phyloP scores from a whole-genome alignment of 2,113 vertebrate genomes.

The Coptodon rendalli region DNA sequence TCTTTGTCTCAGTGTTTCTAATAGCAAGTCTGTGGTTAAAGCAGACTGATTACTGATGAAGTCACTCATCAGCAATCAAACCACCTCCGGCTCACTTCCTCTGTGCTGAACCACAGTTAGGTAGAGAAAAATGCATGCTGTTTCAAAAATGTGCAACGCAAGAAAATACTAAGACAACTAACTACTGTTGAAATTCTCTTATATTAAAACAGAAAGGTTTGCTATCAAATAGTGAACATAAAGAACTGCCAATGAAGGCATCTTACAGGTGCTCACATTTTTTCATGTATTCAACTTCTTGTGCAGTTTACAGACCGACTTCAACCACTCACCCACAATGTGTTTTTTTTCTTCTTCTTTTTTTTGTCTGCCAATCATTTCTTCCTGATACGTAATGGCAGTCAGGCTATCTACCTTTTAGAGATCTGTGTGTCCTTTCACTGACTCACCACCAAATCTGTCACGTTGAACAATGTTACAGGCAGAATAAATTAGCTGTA shows the following conservation, averaged over 20 bases:
- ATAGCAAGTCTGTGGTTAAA: not conserved
- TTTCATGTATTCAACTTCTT: rapidly evolving
- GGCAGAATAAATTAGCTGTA: rapidly evolving
- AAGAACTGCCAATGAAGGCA: rapidly evolving
- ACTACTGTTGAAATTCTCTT: rapidly evolving
- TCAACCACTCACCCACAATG: not conserved
- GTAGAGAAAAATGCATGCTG: rapidly evolving
- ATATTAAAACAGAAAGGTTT: rapidly evolving
- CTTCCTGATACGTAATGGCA: rapidly evolving
- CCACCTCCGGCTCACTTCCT: not conserved
- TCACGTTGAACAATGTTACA: rapidly evolving
- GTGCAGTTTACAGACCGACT: rapidly evolving
- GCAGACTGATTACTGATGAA: not conserved
- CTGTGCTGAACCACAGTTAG: not conserved
- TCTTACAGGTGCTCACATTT: not conserved
- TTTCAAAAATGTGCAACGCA: not conserved
- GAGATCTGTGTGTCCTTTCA: rapidly evolving
- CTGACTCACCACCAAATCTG: not conserved
- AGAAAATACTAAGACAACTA: not conserved
- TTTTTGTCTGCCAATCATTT: not conserved
- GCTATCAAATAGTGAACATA: not conserved
- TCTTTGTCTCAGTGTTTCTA: not conserved
- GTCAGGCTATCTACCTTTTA: not conserved
- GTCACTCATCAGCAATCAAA: not conserved
- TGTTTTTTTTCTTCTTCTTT: rapidly evolving